Evolutionary conservation across 2,888 invertebrate species (phyloP).

Genomic region (Sialis lutaria): DNA sequence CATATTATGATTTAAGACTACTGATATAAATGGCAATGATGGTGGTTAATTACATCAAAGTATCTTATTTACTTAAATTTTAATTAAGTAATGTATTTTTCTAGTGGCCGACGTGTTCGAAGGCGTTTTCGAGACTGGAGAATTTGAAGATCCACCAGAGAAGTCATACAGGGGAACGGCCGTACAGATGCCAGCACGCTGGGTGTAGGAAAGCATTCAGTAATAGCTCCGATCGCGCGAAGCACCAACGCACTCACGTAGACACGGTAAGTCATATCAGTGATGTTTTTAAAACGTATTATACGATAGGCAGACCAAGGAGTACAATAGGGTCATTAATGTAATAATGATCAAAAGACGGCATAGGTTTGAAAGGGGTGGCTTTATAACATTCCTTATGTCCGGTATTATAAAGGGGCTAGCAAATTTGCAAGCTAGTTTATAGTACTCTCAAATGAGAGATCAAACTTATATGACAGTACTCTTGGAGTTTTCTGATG

Average conservation of each 20-base stretch:
- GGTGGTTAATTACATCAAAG: too few species aligned
- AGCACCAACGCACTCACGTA: conserved; percentile 96
- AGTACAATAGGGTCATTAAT: too few species aligned
- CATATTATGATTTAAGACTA: too few species aligned
- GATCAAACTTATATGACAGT: too few species aligned
- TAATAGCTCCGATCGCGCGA: conserved; percentile 95
- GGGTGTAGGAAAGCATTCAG: conserved; percentile 94
- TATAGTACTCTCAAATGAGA: too few species aligned
- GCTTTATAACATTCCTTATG: too few species aligned
- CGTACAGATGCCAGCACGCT: conserved; percentile 84
- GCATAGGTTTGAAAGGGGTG: too few species aligned
- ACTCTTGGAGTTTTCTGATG: too few species aligned
- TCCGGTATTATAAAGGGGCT: too few species aligned
- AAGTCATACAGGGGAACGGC: conserved; percentile 91
- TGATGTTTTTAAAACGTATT: neutral
- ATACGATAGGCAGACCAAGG: neutral
- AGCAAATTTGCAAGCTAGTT: too few species aligned
- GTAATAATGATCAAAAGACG: too few species aligned
- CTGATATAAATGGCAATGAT: too few species aligned
- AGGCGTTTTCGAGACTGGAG: conserved; percentile 91
- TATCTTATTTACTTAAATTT: neutral
- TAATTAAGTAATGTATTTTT: conserved; percentile 16
- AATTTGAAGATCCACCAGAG: conserved; percentile 95
- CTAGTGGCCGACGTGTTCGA: conserved; percentile 85
- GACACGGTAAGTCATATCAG: conserved; percentile 84